Base-by-base conservation (phyloP, 2,797 vertebrate species). In the Limosa lapponica region DNA sequence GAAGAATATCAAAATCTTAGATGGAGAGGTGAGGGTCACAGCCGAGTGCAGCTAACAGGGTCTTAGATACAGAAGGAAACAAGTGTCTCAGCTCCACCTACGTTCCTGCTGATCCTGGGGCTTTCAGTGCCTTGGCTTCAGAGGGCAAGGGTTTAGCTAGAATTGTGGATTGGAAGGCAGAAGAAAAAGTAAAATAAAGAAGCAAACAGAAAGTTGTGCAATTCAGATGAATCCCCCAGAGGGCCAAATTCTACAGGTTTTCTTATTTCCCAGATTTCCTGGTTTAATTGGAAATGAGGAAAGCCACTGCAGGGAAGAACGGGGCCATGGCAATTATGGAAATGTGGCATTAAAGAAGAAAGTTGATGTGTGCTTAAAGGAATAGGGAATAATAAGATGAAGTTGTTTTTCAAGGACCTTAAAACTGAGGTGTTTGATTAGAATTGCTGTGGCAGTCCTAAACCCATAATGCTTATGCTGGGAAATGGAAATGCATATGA, bases 21-120 rank as follows among this genome's bases (percentile, higher is more conserved):
- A 62, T 73, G 28, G 6, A 55, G 14, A 36, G 7, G 6, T 28
- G 24, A 65, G 10, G 20, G 3, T 22, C 20, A 54, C 15, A 0
- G 5, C 14, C 1, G 3, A 52, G 15, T 25, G 9, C 13, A 72
- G 30, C 19, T 52, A 36, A 43, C 0, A 1, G 4, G 3, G 4
- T 46, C 16, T 49, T 69, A 55, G 54, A 52, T 18, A 23, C 7
- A 75, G 67, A 61, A 75, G 2, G 5, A 80, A 84, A 24, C 5
- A 48, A 49, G 2, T 8, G 16, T 12, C 30, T 89, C n/a, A 78
- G 30, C 18, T 77, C 27, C n/a, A 49, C 0, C 13, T 44, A 15
- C 1, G 1, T 20, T 55, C 28, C 14, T 59, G 24, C 14, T 64
- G 16, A 37, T 58, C 19, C 36, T 49, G 52, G 70, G 3, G 8